Evolutionary conservation across 2,113 vertebrate species (phyloP), one percentile per base, ranked within the genome.

Genomic region (Heterocephalus glaber): DNA sequence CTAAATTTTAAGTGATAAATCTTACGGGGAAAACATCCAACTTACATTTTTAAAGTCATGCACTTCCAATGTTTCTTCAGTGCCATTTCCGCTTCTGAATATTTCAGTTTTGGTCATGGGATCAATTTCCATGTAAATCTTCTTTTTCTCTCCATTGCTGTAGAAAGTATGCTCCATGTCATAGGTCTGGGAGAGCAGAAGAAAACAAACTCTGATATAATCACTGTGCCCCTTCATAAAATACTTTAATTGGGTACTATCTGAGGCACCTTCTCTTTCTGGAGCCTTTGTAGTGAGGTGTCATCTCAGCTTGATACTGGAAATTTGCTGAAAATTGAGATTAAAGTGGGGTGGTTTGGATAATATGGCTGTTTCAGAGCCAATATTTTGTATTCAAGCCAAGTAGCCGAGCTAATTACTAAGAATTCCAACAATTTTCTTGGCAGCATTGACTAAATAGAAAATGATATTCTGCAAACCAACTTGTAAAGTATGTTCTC

Each of bases 21-120:
- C 47, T 94, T 65, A 70, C 4, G 8, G 26, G 3, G 12, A 17
- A 92, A 89, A 17, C n/a, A 74, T 5, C 6, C 16, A 92, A 97
- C 99, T 99, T 97, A 99, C 99, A 0, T 99, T 99, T 98, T 99
- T 99, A 98, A 99, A 99, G 98, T 99, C 99, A 3, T 99, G 99
- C 82, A 99, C 99, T 98, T 99, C 99, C 86, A 99, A 97, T 76
- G 99, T 99, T 94, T 99, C 99, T 47, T 99, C 98, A 0, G 98
- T 99, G 93, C 99, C 99, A 0, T 99, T 99, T 96, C 99, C 99
- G 0, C 98, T 99, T 97, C 98, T 98, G 98, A 99, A 99, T 95
- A 99, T 99, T 98, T 99, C 99, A 0, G 99, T 98, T 95, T 96
- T 99, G 89, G 98, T 98, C 74, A 97, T 90, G 0, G 99, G 99